Evolutionary conservation across 35 echinoderm and acorn worm genomes (phyloP), one percentile per base, ranked within the genome.

Genomic region (Patiria miniata): DNA sequence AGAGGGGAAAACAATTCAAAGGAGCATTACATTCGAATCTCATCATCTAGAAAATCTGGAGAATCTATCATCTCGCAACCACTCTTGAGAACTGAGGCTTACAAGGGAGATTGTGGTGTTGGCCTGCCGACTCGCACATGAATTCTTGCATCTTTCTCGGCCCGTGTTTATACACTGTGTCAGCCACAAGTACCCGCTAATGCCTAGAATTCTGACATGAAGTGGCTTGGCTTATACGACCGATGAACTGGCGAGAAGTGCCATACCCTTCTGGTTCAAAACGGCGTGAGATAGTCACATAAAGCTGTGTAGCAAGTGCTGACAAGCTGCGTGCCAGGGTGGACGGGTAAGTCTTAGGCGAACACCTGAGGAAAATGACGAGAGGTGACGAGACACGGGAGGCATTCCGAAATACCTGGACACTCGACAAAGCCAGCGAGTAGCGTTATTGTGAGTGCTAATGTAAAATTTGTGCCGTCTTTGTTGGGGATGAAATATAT

Each of bases 81-180:
- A n/a, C n/a, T n/a, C 65, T 73, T 73, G 19, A 32, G 65, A 14
- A 23, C 65, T 14, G 29, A 32, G 65, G 14, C 26, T 14, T n/a
- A 30, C 26, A 34, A 30, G 7, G n/a, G 26, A 32, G 65, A 10
- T 26, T 28, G 65, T 2, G 26, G 65, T 26, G 65, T 73, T 34
- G 26, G 14, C 65, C 26, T 34, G 65, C 29, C 26, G 65, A n/a
- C 65, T 6, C 42, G 12, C 42, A 12, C 42, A 47, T 22, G 65
- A 30, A 73, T 73, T 30, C 65, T 34, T 32, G 26, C 26, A 73
- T 4, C 29, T 26, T 73, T 32, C 65, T 32, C 21, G 57, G 23
- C 26, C 34, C 32, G 23, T 73, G 34, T 73, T 73, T 73, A 73
- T 73, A 73, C 65, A 73, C 65, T 73, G 29, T 73, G 65, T 73